These are phyloP conservation scores for Sphaerophoria taeniata DNA, from an alignment of 2,888 invertebrate genomes.

Conservation along the genomic window DNA sequence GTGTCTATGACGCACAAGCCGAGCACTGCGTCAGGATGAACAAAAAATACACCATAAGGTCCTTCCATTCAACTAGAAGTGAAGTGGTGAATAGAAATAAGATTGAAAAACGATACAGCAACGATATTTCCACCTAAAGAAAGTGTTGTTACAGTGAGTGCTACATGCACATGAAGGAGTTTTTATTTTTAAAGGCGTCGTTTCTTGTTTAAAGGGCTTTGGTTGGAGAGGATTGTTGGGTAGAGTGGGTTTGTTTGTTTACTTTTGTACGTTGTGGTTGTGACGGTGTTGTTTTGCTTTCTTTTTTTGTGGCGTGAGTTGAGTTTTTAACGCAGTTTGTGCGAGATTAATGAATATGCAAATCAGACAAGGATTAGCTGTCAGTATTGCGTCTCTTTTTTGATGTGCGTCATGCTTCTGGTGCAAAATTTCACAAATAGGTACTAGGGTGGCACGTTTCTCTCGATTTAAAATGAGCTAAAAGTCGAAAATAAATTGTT, in stretches of 20 bases:
- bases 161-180: too few species aligned
- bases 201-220: conserved; percentile 2
- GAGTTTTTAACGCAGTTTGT: conserved; percentile 9
- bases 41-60: conserved; percentile 1
- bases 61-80: not conserved
- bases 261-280: conserved; percentile 4
- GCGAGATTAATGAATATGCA: conserved; percentile 57
- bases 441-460: not conserved
- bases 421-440: conserved; percentile 38
- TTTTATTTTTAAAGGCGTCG: not conserved
- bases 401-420: conserved; percentile 9
- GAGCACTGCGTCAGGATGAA: not conserved
- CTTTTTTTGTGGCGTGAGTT: not conserved
- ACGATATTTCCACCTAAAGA: too few species aligned
- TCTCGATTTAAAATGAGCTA: too few species aligned
- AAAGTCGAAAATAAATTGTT: too few species aligned
- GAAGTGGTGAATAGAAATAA: not conserved
- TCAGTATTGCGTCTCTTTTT: not conserved
- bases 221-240: not conserved
- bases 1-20: not conserved
- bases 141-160: too few species aligned
- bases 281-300: too few species aligned
- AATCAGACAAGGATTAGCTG: conserved; percentile 64
- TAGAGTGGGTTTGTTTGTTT: conserved; percentile 7
- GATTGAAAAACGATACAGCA: not conserved